A percentile compares a stretch with the other conserved stretches of the same genome.
phyloP scores from a whole-genome alignment of 2,888 invertebrate species.

The Agonopterix alstromeriana region DNA sequence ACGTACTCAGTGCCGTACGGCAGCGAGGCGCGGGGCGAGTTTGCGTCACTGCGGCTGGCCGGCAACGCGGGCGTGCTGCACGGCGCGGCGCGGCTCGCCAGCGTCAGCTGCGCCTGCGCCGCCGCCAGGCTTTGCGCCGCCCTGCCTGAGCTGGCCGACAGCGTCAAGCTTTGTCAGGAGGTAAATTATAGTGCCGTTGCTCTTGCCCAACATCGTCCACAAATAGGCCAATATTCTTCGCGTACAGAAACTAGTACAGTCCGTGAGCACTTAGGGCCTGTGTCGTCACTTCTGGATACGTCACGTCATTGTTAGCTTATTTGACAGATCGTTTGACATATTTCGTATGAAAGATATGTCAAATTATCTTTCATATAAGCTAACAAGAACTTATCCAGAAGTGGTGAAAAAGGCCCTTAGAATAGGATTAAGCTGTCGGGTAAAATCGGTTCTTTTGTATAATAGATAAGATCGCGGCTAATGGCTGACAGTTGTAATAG shows the following conservation, averaged over 20 bases:
- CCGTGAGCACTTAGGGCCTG: too few species aligned
- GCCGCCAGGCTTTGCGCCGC: conserved; percentile 59
- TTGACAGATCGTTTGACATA: too few species aligned
- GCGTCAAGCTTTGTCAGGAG: conserved; percentile 58
- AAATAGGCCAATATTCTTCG: conserved; percentile 14
- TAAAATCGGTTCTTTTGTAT: neutral
- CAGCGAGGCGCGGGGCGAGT: conserved; percentile 16
- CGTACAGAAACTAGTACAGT: conserved; percentile 10
- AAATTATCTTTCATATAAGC: too few species aligned
- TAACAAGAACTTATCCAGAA: too few species aligned
- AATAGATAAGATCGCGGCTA: too few species aligned
- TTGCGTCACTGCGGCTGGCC: conserved; percentile 20
- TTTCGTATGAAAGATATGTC: too few species aligned
- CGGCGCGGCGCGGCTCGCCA: conserved; percentile 63
- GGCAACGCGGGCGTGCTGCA: conserved; percentile 61
- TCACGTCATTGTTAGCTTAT: too few species aligned
- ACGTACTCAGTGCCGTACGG: conserved; percentile 25
- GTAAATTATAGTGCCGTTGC: conserved; percentile 19
- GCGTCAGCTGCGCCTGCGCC: conserved; percentile 65
- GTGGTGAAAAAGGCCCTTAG: too few species aligned
- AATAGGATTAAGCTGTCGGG: too few species aligned
- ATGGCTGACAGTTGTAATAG: too few species aligned
- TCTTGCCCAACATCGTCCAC: conserved; percentile 11
- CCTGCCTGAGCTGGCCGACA: conserved; percentile 42
- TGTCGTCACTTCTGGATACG: too few species aligned